Percentiles rank a stretch among this genome's conserved stretches.
phyloP scores from a whole-genome alignment of 37 sponge, comb jelly and placozoan genomes.

The Chondrilla cf. caribensis region DNA sequence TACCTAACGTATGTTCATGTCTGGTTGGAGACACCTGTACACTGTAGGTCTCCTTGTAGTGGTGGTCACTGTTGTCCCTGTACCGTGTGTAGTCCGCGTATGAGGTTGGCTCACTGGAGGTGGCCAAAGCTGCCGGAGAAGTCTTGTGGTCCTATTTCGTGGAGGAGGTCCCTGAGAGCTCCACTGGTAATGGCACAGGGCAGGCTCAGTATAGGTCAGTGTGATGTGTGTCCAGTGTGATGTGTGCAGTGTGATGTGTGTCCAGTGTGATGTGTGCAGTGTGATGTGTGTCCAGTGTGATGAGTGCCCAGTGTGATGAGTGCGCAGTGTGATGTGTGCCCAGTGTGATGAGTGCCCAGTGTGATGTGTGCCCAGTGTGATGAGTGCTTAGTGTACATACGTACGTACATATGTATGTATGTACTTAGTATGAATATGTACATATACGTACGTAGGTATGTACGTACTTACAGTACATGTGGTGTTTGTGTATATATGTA shows the following conservation, averaged over 20 bases:
- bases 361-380: too few relatives aligned
- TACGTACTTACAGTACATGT: neutral
- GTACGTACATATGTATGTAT: neutral
- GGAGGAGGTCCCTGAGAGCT: neutral
- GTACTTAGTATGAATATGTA: neutral
- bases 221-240: too few relatives aligned
- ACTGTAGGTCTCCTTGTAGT: too few relatives aligned
- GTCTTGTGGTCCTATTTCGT: constrained; percentile 77
- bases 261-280: too few relatives aligned
- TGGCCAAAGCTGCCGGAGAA: constrained; percentile 48
- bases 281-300: too few relatives aligned
- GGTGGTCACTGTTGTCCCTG: too few relatives aligned
- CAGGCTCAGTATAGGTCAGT: neutral
- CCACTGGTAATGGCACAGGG: neutral
- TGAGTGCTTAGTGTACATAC: neutral
- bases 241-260: too few relatives aligned
- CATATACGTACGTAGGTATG: neutral
- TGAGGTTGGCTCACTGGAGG: constrained; percentile 34
- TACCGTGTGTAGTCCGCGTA: constrained; percentile 67
- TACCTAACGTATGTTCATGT: too few relatives aligned
- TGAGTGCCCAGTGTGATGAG: neutral
- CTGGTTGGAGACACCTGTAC: too few relatives aligned
- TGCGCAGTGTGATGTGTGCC: neutral
- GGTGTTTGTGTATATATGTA: neutral
- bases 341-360: neutral